Conservation (phyloP, 2,113 vertebrate species). For the Scartelaos histophorus region DNA sequence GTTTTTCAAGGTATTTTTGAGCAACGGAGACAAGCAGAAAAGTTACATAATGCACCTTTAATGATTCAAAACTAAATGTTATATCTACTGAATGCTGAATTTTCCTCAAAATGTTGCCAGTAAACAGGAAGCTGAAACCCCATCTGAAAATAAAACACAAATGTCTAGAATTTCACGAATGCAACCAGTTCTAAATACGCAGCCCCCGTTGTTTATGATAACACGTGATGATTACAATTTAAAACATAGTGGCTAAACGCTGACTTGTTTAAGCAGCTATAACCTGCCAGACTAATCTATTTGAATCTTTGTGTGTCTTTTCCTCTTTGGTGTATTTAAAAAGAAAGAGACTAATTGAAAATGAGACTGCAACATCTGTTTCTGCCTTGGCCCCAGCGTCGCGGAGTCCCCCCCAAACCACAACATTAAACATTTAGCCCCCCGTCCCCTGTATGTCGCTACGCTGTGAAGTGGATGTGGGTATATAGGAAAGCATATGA, state of each 20-base stretch:
- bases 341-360: conserved; percentile 67
- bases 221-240: conserved; percentile 9
- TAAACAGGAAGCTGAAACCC: no score
- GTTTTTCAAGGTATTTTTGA: no score
- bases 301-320: conserved; percentile 29
- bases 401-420: conserved; percentile 64
- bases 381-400: conserved; percentile 67
- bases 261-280: conserved; percentile 2
- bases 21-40: no score
- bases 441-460: conserved; percentile 33
- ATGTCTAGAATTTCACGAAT: background rate
- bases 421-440: conserved; percentile 70
- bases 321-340: conserved; percentile 36
- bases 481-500: conserved; percentile 22
- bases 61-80: no score
- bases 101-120: no score
- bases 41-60: no score
- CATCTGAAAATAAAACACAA: no score
- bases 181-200: background rate
- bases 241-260: background rate
- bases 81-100: no score
- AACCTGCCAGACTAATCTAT: conserved; percentile 19
- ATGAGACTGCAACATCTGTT: conserved; percentile 71
- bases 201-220: background rate
- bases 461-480: conserved; percentile 16